Conservation (phyloP, 2,888 invertebrate genomes). For the Scaptodrosophila latifasciaeformis region DNA sequence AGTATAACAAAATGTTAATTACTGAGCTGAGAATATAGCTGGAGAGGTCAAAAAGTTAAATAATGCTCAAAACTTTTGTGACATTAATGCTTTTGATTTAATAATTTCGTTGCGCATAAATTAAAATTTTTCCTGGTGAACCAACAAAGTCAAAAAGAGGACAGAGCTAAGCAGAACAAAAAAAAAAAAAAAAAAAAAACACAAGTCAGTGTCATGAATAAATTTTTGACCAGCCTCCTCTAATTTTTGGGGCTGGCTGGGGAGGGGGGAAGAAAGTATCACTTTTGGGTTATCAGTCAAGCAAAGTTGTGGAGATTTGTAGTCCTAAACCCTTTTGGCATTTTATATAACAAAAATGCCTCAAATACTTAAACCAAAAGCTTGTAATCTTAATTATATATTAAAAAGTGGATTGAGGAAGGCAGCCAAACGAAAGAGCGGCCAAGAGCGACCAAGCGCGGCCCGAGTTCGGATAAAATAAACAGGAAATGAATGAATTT, state of each 20-base stretch:
- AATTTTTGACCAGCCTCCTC: slow-evolving; percentile 41
- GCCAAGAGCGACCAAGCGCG: slow-evolving; percentile 7
- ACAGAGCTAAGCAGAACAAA: slow-evolving; percentile 37
- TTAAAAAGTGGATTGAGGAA: slow-evolving; percentile 49
- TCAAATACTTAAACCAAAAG: slow-evolving; percentile 50
- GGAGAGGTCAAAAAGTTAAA: slow-evolving; percentile 6
- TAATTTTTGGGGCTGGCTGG: too few species aligned
- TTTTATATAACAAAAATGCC: slow-evolving; percentile 4
- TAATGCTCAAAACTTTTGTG: slow-evolving; percentile 2
- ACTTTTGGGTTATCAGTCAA: slow-evolving; percentile 67
- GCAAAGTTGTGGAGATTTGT: slow-evolving; percentile 22
- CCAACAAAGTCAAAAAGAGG: slow-evolving; percentile 18
- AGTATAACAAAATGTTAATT: neutral
- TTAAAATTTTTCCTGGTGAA: slow-evolving; percentile 23
- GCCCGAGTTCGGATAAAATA: slow-evolving; percentile 47
- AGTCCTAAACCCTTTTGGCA: slow-evolving; percentile 15
- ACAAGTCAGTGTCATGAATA: slow-evolving; percentile 47
- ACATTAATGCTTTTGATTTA: slow-evolving; percentile 34
- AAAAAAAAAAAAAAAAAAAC: slow-evolving; percentile 35
- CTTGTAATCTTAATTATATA: slow-evolving; percentile 69
- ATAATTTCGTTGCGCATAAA: slow-evolving; percentile 52
- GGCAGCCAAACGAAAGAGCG: neutral
- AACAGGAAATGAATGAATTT: slow-evolving; percentile 66
- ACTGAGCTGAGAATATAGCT: neutral
- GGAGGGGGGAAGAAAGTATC: too few species aligned